Evolutionary conservation across 1,140 invertebrate species (phyloP).

Genomic region (Ganaspis sp.): DNA sequence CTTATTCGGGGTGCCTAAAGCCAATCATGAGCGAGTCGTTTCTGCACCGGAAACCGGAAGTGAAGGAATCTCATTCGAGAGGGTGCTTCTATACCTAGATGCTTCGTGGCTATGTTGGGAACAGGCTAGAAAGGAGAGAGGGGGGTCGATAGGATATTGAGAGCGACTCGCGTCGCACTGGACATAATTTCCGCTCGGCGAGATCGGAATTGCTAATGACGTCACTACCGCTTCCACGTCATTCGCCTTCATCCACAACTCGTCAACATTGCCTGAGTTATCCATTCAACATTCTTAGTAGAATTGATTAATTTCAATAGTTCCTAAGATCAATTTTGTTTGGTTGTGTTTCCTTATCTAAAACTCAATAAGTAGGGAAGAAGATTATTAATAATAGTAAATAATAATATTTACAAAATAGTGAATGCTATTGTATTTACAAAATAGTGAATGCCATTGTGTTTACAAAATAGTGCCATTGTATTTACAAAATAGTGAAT

Average conservation of each 20-base stretch:
- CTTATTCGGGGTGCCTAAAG: conserved; percentile 43
- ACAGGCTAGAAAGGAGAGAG: conserved; percentile 46
- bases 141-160: conserved; percentile 73
- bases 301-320: neutral
- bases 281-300: neutral
- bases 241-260: conserved; percentile 67
- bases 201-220: conserved; percentile 78
- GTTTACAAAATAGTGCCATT: too few relatives aligned
- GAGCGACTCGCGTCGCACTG: conserved; percentile 74
- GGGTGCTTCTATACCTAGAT: conserved; percentile 49
- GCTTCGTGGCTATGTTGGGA: conserved; percentile 47
- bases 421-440: too few relatives aligned
- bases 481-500: too few relatives aligned
- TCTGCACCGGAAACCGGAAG: conserved; percentile 73
- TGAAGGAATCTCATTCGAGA: conserved; percentile 70
- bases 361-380: too few relatives aligned
- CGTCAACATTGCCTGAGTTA: conserved; percentile 35
- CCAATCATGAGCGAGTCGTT: conserved; percentile 68
- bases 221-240: conserved; percentile 74
- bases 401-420: too few relatives aligned
- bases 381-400: too few relatives aligned
- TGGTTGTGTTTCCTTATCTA: too few relatives aligned
- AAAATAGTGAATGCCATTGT: too few relatives aligned
- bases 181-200: conserved; percentile 78
- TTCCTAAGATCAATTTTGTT: too few relatives aligned